A percentile compares a stretch with the other conserved stretches of the same genome.
Conservation (phyloP, 2,113 vertebrate genomes). For the Meriones unguiculatus region DNA sequence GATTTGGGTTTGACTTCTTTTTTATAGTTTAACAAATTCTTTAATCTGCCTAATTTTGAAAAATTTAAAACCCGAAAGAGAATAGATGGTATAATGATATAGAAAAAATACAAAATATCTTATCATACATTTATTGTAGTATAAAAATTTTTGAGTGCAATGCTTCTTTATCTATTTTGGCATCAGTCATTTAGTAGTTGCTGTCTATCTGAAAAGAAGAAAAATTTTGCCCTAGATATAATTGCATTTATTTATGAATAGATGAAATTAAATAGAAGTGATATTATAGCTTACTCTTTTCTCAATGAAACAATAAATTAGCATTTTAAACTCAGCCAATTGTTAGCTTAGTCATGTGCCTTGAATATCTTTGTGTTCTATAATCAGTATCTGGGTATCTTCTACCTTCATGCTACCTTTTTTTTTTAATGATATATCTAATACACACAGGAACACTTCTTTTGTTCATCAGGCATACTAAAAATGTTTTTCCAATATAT, state of each 20-base stretch:
- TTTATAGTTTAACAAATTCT: conserved; percentile 55
- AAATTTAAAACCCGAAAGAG: conserved; percentile 40
- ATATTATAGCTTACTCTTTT: conserved; percentile 49
- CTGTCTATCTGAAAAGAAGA: conserved; percentile 59
- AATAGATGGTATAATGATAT: conserved; percentile 4
- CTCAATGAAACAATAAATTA: conserved; percentile 60
- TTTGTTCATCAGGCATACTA: neutral
- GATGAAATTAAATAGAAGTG: conserved; percentile 64
- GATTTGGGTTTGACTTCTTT: conserved; percentile 60
- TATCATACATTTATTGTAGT: conserved; percentile 38
- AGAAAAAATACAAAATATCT: conserved; percentile 39
- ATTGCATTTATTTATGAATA: conserved; percentile 58
- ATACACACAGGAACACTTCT: neutral
- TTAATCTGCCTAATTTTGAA: conserved; percentile 51
- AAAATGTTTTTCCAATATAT: conserved; percentile 27
- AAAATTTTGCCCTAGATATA: conserved; percentile 46
- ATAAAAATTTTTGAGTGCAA: conserved; percentile 25
- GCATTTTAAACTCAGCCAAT: conserved; percentile 37
- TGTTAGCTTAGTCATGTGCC: conserved; percentile 74
- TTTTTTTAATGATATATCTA: conserved; percentile 9
- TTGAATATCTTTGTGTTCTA: conserved; percentile 57
- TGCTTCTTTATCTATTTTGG: conserved; percentile 36
- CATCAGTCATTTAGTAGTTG: conserved; percentile 20
- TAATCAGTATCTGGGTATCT: conserved; percentile 36
- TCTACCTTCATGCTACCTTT: conserved; percentile 7